A percentile compares a stretch with the other conserved stretches of the same genome.
phyloP scores from a whole-genome alignment of 2,888 invertebrate genomes.

The Platynereis dumerilii region DNA sequence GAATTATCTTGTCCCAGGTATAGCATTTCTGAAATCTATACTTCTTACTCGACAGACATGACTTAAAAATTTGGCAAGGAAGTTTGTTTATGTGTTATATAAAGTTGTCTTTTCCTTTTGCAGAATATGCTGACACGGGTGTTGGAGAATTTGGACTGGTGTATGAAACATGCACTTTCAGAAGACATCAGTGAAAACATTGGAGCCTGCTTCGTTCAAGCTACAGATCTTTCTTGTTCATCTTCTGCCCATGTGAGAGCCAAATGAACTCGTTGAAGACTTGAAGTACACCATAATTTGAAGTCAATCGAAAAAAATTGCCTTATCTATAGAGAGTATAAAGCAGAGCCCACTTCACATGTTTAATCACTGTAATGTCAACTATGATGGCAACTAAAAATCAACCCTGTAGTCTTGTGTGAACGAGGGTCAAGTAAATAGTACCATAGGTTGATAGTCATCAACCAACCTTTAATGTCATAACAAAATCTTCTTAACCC shows the following conservation, averaged over 20 bases:
- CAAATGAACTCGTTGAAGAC: background rate
- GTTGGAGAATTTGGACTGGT: constrained; percentile 83
- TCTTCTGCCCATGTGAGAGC: background rate
- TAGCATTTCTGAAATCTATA: background rate
- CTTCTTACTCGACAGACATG: no score
- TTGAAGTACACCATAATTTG: no score
- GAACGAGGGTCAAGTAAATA: no score
- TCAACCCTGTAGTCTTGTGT: no score
- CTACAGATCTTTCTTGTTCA: constrained; percentile 71
- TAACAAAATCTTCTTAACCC: no score
- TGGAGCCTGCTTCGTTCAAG: constrained; percentile 83
- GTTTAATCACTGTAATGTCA: no score
- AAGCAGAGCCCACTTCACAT: no score
- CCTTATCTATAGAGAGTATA: no score
- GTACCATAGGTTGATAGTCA: no score
- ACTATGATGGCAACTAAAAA: no score
- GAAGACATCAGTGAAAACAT: constrained; percentile 84
- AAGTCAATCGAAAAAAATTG: background rate
- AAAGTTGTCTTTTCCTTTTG: background rate
- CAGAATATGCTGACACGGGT: constrained; percentile 78
- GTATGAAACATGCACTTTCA: constrained; percentile 84
- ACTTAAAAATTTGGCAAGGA: no score
- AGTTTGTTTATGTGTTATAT: constrained; percentile 2
- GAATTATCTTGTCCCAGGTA: constrained; percentile 82
- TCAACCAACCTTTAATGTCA: no score